Base-by-base conservation (phyloP, 2,797 vertebrate genomes). In the Sebastes hubbsi region DNA sequence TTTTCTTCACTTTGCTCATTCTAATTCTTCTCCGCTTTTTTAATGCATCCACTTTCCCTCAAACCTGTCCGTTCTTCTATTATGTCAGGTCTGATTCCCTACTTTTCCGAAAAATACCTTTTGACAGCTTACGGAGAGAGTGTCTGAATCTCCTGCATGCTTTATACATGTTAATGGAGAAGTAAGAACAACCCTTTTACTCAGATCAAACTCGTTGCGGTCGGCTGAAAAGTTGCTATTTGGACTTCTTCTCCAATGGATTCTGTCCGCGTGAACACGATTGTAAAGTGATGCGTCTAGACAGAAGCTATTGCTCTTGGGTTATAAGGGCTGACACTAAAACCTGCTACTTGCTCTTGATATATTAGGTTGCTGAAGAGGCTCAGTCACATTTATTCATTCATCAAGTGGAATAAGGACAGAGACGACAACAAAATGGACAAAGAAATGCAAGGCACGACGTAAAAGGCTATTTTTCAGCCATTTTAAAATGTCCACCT, bases 91-190 rank as follows among this genome's bases (percentile, higher is more conserved):
- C 49, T 63, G 24, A 65, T 81, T 59, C 46, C 52, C 32, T 42
- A 4, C 30, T 1, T 60, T 29, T 64, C 13, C 52, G 2, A 2
- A 5, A 12, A 77, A 72, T 65, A 24, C 24, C 8, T 29, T 73
- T 22, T 77, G 75, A 83, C 80, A 85, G 63, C 75, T 30, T 22
- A 81, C 46, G 30, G 20, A 70, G 18, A 25, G 55, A 52, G 63
- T 8, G 52, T 2, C 52, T 29, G 59, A 16, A 12, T 59, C 72
- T 54, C 27, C 54, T 38, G 29, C 58, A n/a, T 62, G 74, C 68
- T 65, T 65, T 22, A 38, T 46, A 18, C 36, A 32, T 38, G 22
- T 67, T 65, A 29, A 54, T 20, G n/a, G 29, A 77, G 46, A 66
- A 30, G 38, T 59, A 14, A 64, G n/a, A 64, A 12, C 11, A 56